Percentiles rank a stretch among this genome's conserved stretches.
Evolutionary conservation across 1,140 invertebrate species (phyloP).

Genomic region (Campoletis sonorensis): DNA sequence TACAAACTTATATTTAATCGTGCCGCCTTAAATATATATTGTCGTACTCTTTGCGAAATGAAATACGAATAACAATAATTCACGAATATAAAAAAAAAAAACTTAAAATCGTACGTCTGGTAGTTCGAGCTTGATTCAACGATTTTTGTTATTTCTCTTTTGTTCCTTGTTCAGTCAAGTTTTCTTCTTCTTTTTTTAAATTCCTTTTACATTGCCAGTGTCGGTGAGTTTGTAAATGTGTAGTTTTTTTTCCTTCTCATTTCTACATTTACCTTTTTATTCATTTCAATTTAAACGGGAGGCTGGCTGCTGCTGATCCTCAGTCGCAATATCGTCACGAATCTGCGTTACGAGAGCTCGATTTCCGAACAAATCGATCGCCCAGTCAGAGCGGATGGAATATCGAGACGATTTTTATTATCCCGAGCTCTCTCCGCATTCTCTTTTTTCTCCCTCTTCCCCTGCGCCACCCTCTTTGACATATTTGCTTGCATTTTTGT

Average conservation of each 20-base stretch:
- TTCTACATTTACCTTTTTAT: slow-evolving; percentile 15
- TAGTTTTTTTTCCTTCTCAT: background rate
- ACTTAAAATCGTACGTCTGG: slow-evolving; percentile 12
- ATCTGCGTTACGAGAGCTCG: background rate
- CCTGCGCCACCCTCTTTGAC: background rate
- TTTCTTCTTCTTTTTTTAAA: background rate
- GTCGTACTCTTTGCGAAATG: slow-evolving; percentile 28
- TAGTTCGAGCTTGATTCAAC: slow-evolving; percentile 44
- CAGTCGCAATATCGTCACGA: background rate
- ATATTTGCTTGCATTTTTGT: background rate
- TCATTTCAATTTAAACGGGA: slow-evolving; percentile 20
- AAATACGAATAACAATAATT: background rate
- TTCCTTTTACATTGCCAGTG: background rate
- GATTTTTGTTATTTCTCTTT: slow-evolving; percentile 38
- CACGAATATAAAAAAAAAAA: background rate
- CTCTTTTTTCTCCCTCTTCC: background rate
- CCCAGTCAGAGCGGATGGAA: background rate
- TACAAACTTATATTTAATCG: slow-evolving; percentile 67
- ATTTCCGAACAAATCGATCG: slow-evolving; percentile 21
- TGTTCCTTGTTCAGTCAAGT: background rate
- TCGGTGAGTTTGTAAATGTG: background rate
- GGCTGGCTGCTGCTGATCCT: no score
- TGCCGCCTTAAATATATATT: slow-evolving; percentile 53
- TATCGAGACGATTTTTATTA: slow-evolving; percentile 13
- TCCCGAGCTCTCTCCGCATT: background rate